A percentile compares a stretch with the other conserved stretches of the same genome.
Conservation (phyloP, 2,888 invertebrate genomes). For the Exocentrus adspersus region DNA sequence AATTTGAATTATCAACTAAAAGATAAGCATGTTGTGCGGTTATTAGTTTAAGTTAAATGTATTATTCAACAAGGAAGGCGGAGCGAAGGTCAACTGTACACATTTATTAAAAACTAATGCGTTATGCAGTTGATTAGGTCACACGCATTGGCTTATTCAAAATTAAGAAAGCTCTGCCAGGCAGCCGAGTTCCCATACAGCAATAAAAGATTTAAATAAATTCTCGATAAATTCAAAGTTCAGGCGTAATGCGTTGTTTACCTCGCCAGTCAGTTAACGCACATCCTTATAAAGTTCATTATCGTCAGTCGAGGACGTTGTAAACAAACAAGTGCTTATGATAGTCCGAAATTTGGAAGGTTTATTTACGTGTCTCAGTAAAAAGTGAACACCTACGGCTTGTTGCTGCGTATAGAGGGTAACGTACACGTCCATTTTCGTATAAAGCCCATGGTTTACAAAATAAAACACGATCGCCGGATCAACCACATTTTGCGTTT, state of each 20-base stretch:
- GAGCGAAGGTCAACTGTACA: neutral
- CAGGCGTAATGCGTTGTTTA: too few relatives aligned
- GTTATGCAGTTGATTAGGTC: neutral
- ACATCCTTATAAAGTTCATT: neutral
- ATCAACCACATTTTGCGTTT: too few relatives aligned
- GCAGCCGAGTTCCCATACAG: neutral
- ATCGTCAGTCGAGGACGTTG: constrained; percentile 6
- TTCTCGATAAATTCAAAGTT: neutral
- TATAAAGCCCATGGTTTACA: too few relatives aligned
- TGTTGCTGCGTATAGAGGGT: too few relatives aligned
- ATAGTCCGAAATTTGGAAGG: neutral
- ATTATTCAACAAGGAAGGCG: neutral
- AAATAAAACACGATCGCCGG: too few relatives aligned
- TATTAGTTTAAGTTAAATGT: too few relatives aligned
- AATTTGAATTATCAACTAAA: too few relatives aligned
- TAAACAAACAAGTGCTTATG: neutral
- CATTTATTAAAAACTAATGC: neutral
- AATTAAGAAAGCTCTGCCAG: neutral
- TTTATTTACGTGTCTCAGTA: neutral
- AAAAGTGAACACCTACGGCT: too few relatives aligned
- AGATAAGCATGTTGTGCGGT: too few relatives aligned
- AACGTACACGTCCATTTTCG: too few relatives aligned
- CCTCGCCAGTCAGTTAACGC: too few relatives aligned
- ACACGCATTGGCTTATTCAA: neutral
- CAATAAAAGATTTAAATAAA: too few relatives aligned